Evolutionary conservation across 2,888 invertebrate species (phyloP), one percentile per base, ranked within the genome.

Genomic region (Andrena camellia): DNA sequence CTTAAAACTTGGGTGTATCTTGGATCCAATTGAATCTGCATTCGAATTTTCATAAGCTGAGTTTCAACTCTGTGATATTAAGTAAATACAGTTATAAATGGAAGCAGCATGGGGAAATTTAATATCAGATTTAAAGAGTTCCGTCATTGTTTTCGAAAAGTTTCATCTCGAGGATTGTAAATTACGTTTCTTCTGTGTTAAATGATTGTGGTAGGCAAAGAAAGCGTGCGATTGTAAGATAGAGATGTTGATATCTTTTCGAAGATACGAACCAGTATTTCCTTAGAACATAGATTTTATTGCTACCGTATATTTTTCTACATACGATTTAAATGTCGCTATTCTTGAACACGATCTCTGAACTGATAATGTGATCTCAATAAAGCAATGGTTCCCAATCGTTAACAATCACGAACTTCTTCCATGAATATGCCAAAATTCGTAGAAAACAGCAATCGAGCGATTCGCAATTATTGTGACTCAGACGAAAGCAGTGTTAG

Each of bases 261-360:
- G 20, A 63, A 67, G 60, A 71, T 66, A 59, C 33, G 48, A 68
- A 77, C 74, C 82, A 84, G 83, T 72, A 86, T 81, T 85, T 77
- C 60, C 26, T 63, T 79, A 78, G 67, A 71, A 48, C 71, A 77
- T 82, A 82, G 76, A 74, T 73, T 76, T 75, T 60, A 79, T 71
- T 77, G 67, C 57, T 72, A 64, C 60, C 54, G 59, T 79, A 85
- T 86, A 86, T 86, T 86, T 86, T 86, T 82, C 69, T 85, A 85
- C 66, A 78, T 60, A 71, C 62, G 60, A 64, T 73, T 42, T 78
- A 60, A 83, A 74, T 66, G 67, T 82, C 64, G 48, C 20, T 69
- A 31, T 72, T 78, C 48, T 71, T n/a, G 26, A 67, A 82, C 8
- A 73, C 63, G 70, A 82, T 83, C 75, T 78, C 84, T 60, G 64